phyloP scores from a whole-genome alignment of 2,888 invertebrate genomes.

The Polydrusus cervinus region DNA sequence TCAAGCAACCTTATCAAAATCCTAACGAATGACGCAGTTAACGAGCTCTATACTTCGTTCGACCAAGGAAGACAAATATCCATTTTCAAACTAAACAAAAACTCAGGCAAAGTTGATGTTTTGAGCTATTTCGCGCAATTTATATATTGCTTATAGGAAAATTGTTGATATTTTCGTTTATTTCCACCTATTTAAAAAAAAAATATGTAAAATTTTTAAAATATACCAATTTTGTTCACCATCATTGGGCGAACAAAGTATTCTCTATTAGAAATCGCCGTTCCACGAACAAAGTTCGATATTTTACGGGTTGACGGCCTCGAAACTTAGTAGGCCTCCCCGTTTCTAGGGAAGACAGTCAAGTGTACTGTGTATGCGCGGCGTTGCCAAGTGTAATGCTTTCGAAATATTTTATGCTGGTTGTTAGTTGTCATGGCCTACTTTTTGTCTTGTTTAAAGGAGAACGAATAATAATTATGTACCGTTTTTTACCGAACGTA shows the following conservation, averaged over 20 bases:
- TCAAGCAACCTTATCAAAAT: constrained; percentile 52
- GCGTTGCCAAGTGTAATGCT: constrained; percentile 47
- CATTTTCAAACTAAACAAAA: neutral
- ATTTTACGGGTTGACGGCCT: constrained; percentile 54
- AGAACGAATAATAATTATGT: constrained; percentile 31
- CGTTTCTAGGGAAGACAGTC: constrained; percentile 55
- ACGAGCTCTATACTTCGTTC: constrained; percentile 44
- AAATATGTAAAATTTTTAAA: neutral
- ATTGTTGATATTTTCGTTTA: neutral
- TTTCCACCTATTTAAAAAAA: neutral
- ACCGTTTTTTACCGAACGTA: neutral
- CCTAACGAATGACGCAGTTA: constrained; percentile 53
- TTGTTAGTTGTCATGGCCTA: constrained; percentile 52
- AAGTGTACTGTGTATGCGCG: constrained; percentile 43
- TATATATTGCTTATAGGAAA: neutral
- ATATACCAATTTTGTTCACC: constrained; percentile 21
- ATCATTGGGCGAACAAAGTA: constrained; percentile 36
- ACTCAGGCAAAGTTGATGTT: neutral
- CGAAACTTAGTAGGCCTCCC: constrained; percentile 52
- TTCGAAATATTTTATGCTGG: constrained; percentile 54
- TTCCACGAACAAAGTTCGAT: constrained; percentile 50
- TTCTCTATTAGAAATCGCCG: constrained; percentile 51
- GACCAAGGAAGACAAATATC: neutral
- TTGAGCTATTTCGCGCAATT: neutral
- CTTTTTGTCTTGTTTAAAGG: constrained; percentile 41